Evolutionary conservation across 2,797 vertebrate species (phyloP), one percentile per base, ranked within the genome.

Genomic region (Syngnathus rostellatus): DNA sequence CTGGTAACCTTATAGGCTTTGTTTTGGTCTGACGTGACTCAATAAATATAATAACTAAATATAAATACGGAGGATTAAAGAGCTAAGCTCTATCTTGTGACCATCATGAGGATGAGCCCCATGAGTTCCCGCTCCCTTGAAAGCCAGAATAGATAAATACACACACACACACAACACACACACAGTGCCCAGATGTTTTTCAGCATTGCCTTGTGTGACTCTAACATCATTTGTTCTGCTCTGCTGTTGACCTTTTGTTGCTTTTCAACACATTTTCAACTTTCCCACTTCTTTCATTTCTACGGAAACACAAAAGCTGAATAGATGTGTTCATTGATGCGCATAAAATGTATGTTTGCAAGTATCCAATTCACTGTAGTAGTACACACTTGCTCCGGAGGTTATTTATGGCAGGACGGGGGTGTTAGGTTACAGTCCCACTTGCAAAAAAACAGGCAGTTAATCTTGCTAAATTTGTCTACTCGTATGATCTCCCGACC

Each of bases 111-210:
- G 79, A 73, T 74, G 72, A 68, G 69, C 69, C 62, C 59, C 63
- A 23, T 65, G 59, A 51, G 19, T 46, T 63, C 64, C 9, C 62
- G 50, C 62, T 55, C 68, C 66, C 45, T 77, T 57, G 75, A 54
- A 68, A 66, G 68, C 70, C 55, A 63, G 66, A 45, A 72, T 43
- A 73, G 71, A 74, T 48, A 70, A 63, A 68, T 68, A 67, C 21
- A 51, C 37, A 66, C 37, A 69, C n/a, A 37, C 50, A 38, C 17
- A 50, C 58, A 63, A 53, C 68, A 65, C 40, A 70, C 17, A 25
- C 51, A 37, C 16, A 50, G 63, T 48, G 59, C 75, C 72, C 86
- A 88, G 83, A 89, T 87, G 88, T 88, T 83, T 69, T 55, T 78
- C 61, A 68, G 74, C 72, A 77, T 78, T 77, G 77, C 78, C 73